These are phyloP conservation scores for Dinoponera quadriceps DNA, from an alignment of 1,140 invertebrate species.

Conservation along the genomic window DNA sequence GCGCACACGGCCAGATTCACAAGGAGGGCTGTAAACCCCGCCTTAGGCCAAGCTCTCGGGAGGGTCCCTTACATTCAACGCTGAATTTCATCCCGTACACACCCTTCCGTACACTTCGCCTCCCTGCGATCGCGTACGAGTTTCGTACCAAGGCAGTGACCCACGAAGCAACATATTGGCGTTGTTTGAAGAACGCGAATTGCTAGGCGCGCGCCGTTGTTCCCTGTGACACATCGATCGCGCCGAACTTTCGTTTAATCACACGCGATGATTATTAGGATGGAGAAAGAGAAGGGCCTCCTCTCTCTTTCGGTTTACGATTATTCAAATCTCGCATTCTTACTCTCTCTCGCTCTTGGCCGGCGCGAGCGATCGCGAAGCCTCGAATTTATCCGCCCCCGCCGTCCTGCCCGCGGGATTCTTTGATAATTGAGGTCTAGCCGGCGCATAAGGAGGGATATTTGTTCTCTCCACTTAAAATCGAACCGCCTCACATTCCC, in stretches of 20 bases:
- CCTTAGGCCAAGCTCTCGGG: slow-evolving; percentile 77
- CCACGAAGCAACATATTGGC: slow-evolving; percentile 82
- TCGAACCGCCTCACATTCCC: slow-evolving; percentile 74
- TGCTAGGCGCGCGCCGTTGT: slow-evolving; percentile 69
- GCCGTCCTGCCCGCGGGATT: slow-evolving; percentile 68
- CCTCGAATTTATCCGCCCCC: slow-evolving; percentile 68
- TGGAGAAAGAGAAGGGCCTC: background rate
- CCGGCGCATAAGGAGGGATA: slow-evolving; percentile 61
- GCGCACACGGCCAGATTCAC: slow-evolving; percentile 83
- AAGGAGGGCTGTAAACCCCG: slow-evolving; percentile 81
- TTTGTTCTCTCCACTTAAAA: slow-evolving; percentile 78
- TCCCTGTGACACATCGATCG: slow-evolving; percentile 71
- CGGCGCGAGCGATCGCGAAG: slow-evolving; percentile 50
- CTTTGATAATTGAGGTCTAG: slow-evolving; percentile 78
- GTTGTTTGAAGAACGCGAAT: slow-evolving; percentile 82
- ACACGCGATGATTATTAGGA: background rate
- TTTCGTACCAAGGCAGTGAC: slow-evolving; percentile 78
- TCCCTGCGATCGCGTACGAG: slow-evolving; percentile 59
- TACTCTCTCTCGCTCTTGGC: background rate
- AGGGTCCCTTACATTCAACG: slow-evolving; percentile 77
- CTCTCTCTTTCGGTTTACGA: slow-evolving; percentile 15
- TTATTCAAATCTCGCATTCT: slow-evolving; percentile 30
- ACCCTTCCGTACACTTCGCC: slow-evolving; percentile 41
- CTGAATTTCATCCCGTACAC: slow-evolving; percentile 78
- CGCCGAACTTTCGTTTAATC: no score